Evolutionary conservation across 1,140 invertebrate species (phyloP).

Genomic region (Gryon sp.): DNA sequence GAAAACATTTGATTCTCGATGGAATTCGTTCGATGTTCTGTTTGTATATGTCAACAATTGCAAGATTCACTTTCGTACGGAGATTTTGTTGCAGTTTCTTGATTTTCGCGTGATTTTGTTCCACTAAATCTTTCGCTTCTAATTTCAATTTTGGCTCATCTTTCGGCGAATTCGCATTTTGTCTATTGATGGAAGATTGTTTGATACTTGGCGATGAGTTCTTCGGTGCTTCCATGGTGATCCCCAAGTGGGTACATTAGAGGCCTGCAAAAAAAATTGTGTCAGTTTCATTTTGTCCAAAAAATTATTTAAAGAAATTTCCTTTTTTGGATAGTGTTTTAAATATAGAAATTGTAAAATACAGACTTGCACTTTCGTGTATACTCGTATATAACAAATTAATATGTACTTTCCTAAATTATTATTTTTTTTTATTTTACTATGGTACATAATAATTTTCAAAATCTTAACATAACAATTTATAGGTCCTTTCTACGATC

Average conservation of each 20-base stretch:
- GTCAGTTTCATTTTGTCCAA: not conserved
- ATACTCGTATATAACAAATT: too few relatives aligned
- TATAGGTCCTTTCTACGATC: too few relatives aligned
- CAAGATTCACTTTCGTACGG: conserved; percentile 67
- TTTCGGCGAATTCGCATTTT: conserved; percentile 2
- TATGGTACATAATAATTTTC: too few relatives aligned
- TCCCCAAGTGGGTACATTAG: conserved; percentile 34
- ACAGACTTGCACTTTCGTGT: too few relatives aligned
- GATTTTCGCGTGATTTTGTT: conserved; percentile 68
- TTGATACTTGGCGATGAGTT: not conserved
- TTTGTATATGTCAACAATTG: conserved; percentile 69
- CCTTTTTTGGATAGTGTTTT: too few relatives aligned
- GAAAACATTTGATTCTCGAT: conserved; percentile 50
- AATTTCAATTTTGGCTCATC: conserved; percentile 12
- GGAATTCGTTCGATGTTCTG: conserved; percentile 61
- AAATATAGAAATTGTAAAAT: too few relatives aligned
- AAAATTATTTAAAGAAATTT: not conserved
- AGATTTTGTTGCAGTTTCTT: conserved; percentile 70
- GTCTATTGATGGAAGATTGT: not conserved
- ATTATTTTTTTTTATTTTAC: too few relatives aligned
- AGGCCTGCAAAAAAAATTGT: conserved; percentile 22
- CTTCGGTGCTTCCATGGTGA: conserved; percentile 34
- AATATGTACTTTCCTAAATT: too few relatives aligned
- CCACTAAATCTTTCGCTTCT: conserved; percentile 59
- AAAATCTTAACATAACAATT: too few relatives aligned